These are phyloP conservation scores for human DNA, from an alignment of 2,113 vertebrate genomes.

Conservation along the genomic window GRCh38 chr18:69720501-69721000, in stretches of 20 bases:
- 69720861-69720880: background rate
- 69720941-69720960: background rate
- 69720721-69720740: background rate
- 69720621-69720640: constrained; percentile 6
- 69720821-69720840: background rate
- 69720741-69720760: too few relatives aligned
- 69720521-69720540: background rate
- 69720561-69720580: background rate
- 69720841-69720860: background rate
- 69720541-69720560: background rate
- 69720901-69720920: background rate
- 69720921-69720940: background rate
- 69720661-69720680: background rate
- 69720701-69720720: background rate
- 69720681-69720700: background rate
- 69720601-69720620: background rate
- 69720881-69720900: background rate
- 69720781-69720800: background rate
- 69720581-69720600: background rate
- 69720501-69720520: background rate
- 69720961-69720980: background rate
- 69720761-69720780: too few relatives aligned
- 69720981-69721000: background rate
- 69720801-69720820: background rate
- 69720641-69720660: background rate